These are phyloP conservation scores for Sebastes kiyomatsui DNA, from an alignment of 2,797 vertebrate genomes.

Conservation along the genomic window DNA sequence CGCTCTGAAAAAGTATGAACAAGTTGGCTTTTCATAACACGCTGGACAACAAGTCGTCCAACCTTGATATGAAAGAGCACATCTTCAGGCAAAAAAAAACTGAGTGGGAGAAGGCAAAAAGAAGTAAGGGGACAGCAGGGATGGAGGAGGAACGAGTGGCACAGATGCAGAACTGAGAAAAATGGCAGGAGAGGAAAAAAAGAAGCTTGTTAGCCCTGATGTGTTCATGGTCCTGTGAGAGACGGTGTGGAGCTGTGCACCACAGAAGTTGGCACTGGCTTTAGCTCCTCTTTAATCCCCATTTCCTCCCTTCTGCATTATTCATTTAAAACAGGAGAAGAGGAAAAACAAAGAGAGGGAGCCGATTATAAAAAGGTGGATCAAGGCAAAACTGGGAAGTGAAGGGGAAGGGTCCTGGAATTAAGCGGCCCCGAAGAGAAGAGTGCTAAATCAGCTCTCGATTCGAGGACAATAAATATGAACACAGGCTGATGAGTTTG, in stretches of 20 bases:
- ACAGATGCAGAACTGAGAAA: constrained; percentile 55
- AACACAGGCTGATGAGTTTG: constrained; percentile 59
- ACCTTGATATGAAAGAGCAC: constrained; percentile 14
- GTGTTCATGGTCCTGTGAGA: constrained; percentile 62
- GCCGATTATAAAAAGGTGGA: constrained; percentile 70
- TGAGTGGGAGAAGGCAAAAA: constrained; percentile 12
- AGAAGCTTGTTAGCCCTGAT: constrained; percentile 68
- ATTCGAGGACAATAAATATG: constrained; percentile 49
- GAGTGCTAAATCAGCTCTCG: constrained; percentile 64
- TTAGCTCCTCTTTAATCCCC: constrained; percentile 73
- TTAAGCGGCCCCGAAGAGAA: constrained; percentile 41
- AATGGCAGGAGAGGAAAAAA: constrained; percentile 29
- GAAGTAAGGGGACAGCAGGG: constrained; percentile 19
- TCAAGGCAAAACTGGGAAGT: constrained; percentile 56
- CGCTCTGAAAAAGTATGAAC: background rate
- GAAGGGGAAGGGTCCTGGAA: constrained; percentile 41
- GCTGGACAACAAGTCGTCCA: background rate
- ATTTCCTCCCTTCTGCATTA: constrained; percentile 74
- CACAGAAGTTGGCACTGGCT: constrained; percentile 69
- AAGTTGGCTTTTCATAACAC: background rate
- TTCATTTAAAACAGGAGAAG: constrained; percentile 73
- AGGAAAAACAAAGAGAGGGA: constrained; percentile 63
- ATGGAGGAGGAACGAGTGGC: constrained; percentile 40
- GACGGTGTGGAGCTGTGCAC: constrained; percentile 46
- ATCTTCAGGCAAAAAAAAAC: constrained; percentile 14